Evolutionary conservation across 2,113 vertebrate genomes (phyloP).

Genomic region (Procavia capensis): DNA sequence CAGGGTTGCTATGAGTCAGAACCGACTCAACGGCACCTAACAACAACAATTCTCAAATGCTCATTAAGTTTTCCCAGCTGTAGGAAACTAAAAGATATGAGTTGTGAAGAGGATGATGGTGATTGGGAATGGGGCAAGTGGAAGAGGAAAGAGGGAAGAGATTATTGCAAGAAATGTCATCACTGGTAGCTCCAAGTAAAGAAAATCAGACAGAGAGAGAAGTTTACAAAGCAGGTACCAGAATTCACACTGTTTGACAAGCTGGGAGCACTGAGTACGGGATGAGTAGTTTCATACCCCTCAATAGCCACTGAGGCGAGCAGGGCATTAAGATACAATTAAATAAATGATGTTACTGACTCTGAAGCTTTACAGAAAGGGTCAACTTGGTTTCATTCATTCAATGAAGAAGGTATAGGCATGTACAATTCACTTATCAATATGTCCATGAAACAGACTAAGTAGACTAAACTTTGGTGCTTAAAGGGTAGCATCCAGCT

Average conservation of each 20-base stretch:
- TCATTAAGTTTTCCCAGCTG: neutral
- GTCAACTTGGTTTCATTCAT: neutral
- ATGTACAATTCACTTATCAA: neutral
- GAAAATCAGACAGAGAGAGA: neutral
- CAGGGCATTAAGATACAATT: neutral
- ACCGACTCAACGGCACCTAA: no score
- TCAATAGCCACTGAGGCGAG: neutral
- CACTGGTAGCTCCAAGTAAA: neutral
- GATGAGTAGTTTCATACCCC: neutral
- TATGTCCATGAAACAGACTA: slow-evolving; percentile 22
- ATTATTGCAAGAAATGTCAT: neutral
- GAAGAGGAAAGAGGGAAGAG: neutral
- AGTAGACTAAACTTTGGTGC: slow-evolving; percentile 40
- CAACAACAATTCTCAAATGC: neutral
- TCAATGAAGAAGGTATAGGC: neutral
- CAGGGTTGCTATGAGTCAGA: no score
- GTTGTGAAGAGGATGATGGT: neutral
- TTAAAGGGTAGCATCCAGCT: slow-evolving; percentile 6
- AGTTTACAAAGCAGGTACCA: neutral
- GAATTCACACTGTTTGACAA: neutral
- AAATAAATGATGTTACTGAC: neutral
- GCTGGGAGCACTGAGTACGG: neutral
- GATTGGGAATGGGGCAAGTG: neutral
- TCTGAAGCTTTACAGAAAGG: slow-evolving; percentile 1
- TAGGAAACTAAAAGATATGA: neutral